Evolutionary conservation across 2,797 vertebrate genomes (phyloP).

Genomic region (Cyclura pinguis): DNA sequence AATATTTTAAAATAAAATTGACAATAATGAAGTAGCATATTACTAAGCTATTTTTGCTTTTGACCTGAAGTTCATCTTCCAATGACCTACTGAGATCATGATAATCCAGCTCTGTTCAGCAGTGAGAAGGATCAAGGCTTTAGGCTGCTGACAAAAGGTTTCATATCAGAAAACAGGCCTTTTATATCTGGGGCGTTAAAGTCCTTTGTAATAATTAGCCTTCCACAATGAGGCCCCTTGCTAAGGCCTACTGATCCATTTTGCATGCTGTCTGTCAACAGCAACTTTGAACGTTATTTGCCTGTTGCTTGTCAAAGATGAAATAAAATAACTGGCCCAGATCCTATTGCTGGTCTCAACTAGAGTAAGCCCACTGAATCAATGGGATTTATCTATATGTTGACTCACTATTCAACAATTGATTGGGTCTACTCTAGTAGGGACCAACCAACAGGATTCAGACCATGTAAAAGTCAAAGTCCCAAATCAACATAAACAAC

Average conservation of each 20-base stretch:
- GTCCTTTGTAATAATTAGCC: slow-evolving; percentile 2
- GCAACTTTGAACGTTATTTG: neutral
- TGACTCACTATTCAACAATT: no score
- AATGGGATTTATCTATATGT: no score
- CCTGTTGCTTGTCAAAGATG: neutral
- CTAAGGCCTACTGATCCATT: neutral
- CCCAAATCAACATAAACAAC: slow-evolving; percentile 6
- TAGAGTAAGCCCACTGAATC: no score
- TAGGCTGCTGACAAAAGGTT: neutral
- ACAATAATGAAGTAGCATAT: neutral
- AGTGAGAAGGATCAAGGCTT: neutral
- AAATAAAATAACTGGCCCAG: no score
- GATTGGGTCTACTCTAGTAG: no score
- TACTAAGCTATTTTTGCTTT: no score
- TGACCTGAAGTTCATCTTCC: neutral
- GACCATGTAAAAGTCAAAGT: neutral
- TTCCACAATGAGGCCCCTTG: neutral
- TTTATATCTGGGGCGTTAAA: neutral
- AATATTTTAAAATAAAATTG: neutral
- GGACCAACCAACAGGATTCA: neutral
- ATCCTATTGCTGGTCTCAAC: no score
- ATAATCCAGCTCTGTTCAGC: neutral
- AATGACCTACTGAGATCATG: neutral
- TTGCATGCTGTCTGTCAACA: neutral
- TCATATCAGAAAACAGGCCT: neutral